These are phyloP conservation scores for Leptoteleia sp. DNA, from an alignment of 1,140 invertebrate species.

Conservation along the genomic window DNA sequence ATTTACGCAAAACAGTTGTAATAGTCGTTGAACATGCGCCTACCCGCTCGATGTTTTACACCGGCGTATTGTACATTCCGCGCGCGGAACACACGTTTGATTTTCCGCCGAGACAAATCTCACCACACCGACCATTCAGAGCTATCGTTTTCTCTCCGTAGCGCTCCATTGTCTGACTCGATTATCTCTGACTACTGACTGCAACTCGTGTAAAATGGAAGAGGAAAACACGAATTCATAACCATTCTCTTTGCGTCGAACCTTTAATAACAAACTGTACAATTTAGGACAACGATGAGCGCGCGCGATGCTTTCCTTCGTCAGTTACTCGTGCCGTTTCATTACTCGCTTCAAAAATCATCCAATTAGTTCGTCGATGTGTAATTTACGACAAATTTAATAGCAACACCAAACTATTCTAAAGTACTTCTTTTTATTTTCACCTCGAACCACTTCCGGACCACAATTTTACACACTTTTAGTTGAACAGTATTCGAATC, in stretches of 20 bases:
- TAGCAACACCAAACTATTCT: background rate
- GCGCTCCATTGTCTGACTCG: conserved; percentile 61
- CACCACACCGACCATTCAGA: conserved; percentile 52
- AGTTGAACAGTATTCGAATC: too few relatives aligned
- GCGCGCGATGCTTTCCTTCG: conserved; percentile 5
- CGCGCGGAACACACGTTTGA: conserved; percentile 58
- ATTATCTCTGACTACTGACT: conserved; percentile 57
- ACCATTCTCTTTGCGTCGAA: conserved; percentile 26
- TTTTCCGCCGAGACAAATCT: conserved; percentile 63
- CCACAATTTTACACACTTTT: too few relatives aligned
- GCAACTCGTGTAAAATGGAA: conserved; percentile 47
- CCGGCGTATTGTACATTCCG: conserved; percentile 50
- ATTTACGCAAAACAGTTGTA: conserved; percentile 58
- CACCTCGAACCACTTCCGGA: too few relatives aligned
- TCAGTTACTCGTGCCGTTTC: conserved; percentile 17
- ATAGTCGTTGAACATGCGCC: conserved; percentile 43
- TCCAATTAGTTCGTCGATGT: conserved; percentile 35
- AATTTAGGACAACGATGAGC: conserved; percentile 7
- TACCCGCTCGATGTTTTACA: conserved; percentile 48
- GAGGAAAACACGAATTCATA: conserved; percentile 58
- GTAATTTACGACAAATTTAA: conserved; percentile 12
- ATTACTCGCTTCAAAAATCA: conserved; percentile 28
- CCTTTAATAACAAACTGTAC: conserved; percentile 51
- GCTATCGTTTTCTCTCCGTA: conserved; percentile 60
- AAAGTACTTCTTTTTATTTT: too few relatives aligned